Percentiles rank a stretch among this genome's conserved stretches.
phyloP scores from a whole-genome alignment of 2,113 vertebrate species.

The Piaya cayana region DNA sequence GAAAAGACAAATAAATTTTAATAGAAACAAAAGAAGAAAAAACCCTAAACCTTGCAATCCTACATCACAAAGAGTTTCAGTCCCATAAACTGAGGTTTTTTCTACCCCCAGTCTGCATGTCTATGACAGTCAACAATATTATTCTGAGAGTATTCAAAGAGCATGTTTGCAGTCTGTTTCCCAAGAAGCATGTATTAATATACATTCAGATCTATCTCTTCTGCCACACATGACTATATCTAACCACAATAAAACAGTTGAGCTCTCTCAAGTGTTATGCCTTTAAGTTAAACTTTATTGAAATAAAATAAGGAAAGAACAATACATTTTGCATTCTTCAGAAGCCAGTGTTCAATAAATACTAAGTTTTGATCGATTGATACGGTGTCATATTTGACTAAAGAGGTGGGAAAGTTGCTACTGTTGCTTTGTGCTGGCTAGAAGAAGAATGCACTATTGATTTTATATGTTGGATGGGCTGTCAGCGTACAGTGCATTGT shows the following conservation, averaged over 20 bases:
- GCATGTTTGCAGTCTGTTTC: neutral
- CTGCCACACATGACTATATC: conserved; percentile 34
- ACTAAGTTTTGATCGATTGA: conserved; percentile 86
- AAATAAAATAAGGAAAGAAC: conserved; percentile 72
- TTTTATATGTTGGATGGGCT: conserved; percentile 88
- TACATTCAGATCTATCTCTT: conserved; percentile 14
- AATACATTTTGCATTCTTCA: conserved; percentile 78
- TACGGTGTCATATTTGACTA: conserved; percentile 86
- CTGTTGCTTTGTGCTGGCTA: conserved; percentile 78
- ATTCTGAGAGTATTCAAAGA: neutral
- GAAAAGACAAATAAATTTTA: neutral
- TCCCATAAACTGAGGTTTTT: neutral
- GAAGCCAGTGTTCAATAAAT: conserved; percentile 78
- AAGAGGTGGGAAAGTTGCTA: conserved; percentile 84
- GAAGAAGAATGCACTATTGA: conserved; percentile 84
- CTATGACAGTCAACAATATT: neutral
- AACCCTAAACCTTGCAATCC: neutral
- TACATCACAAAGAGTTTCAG: neutral
- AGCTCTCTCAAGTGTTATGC: conserved; percentile 65
- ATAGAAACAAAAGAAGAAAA: neutral
- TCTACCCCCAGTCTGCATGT: neutral
- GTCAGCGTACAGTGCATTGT: conserved; percentile 84
- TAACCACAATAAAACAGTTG: conserved; percentile 6
- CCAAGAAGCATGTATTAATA: neutral
- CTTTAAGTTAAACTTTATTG: conserved; percentile 80